Evolutionary conservation across 2,888 invertebrate genomes (phyloP).

Genomic region (Papilio protenor): DNA sequence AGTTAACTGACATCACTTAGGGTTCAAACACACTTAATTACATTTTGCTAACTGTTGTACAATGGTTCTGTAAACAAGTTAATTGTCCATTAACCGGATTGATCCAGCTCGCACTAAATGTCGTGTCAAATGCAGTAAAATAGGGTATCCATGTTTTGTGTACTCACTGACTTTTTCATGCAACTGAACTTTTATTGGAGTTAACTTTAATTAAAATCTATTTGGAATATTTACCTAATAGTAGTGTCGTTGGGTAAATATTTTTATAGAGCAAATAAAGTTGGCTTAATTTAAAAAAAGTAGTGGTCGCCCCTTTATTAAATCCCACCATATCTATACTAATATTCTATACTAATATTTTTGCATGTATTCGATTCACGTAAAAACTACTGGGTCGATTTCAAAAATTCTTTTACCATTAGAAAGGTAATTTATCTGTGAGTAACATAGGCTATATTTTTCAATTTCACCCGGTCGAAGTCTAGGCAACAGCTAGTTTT

Average conservation of each 20-base stretch:
- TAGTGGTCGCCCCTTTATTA: too few relatives aligned
- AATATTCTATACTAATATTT: too few relatives aligned
- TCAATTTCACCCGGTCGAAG: too few relatives aligned
- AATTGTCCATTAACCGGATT: constrained; percentile 39
- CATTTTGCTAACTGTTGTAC: constrained; percentile 4
- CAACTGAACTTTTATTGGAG: not conserved
- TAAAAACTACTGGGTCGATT: too few relatives aligned
- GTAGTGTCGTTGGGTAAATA: not conserved
- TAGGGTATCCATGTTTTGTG: not conserved
- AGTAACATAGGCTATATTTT: too few relatives aligned
- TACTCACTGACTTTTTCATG: not conserved
- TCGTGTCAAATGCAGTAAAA: constrained; percentile 14
- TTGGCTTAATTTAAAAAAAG: not conserved
- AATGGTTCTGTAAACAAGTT: constrained; percentile 28
- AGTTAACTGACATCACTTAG: not conserved
- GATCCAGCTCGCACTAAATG: constrained; percentile 17
- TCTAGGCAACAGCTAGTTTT: too few relatives aligned
- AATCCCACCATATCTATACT: too few relatives aligned
- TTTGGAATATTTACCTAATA: not conserved
- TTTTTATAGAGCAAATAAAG: not conserved
- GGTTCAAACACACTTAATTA: not conserved
- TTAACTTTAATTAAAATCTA: not conserved
- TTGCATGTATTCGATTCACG: too few relatives aligned
- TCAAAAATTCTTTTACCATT: too few relatives aligned
- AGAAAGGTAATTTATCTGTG: too few relatives aligned